Percentiles rank a stretch among this genome's conserved stretches.
These are phyloP conservation scores for Acanthosoma haemorrhoidale DNA, from an alignment of 2,888 invertebrate species.

Conservation along the genomic window DNA sequence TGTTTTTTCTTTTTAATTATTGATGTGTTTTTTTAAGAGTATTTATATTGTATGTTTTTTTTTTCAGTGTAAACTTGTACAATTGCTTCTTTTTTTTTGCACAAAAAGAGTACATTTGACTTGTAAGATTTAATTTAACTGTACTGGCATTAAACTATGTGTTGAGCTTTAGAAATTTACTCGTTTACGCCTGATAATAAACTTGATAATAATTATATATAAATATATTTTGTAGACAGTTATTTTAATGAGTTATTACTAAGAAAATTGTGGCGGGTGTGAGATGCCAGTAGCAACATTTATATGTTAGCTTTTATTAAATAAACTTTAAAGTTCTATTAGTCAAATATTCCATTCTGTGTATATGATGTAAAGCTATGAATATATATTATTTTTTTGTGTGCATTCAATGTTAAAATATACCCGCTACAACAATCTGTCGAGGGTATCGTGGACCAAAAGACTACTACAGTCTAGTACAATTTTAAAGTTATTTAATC, in stretches of 20 bases:
- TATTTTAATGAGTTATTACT: not conserved
- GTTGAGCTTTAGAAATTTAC: constrained; percentile 21
- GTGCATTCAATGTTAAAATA: not conserved
- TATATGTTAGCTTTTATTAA: not conserved
- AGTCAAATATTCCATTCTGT: not conserved
- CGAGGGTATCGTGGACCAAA: no score
- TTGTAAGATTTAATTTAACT: not conserved
- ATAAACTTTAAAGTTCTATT: not conserved
- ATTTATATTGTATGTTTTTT: not conserved
- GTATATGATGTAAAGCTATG: constrained; percentile 21
- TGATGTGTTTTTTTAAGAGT: not conserved
- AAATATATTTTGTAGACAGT: constrained; percentile 24
- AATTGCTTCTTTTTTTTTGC: not conserved
- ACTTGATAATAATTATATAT: constrained; percentile 24
- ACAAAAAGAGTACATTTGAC: not conserved
- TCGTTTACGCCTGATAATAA: constrained; percentile 19
- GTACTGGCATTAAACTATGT: not conserved
- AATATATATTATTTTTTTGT: constrained; percentile 26
- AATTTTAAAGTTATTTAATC: no score
- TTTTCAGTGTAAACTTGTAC: not conserved
- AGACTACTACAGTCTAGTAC: no score
- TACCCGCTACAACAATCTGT: no score
- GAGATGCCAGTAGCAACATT: not conserved
- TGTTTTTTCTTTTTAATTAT: not conserved
- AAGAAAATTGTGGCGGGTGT: not conserved